phyloP scores from a whole-genome alignment of 2,113 vertebrate genomes.

The Ctenomys sociabilis region DNA sequence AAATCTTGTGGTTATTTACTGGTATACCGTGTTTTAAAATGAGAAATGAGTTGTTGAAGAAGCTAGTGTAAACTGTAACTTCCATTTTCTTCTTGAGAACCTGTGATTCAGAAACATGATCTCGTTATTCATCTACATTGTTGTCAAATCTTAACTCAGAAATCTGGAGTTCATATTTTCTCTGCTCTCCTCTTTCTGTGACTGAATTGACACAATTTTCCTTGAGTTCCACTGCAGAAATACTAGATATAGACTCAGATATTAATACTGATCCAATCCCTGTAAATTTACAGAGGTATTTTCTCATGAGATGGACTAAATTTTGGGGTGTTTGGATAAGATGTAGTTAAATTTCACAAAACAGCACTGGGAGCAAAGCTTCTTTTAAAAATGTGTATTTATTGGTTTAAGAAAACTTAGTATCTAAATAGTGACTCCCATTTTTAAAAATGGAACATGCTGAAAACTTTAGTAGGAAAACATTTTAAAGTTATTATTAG shows the following conservation, averaged over 20 bases:
- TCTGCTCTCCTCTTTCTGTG: neutral
- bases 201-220: neutral
- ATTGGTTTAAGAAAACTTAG: neutral
- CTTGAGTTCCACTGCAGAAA: neutral
- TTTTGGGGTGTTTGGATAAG: neutral
- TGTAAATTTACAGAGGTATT: neutral
- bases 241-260: neutral
- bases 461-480: constrained; percentile 54
- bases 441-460: neutral
- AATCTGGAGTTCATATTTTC: neutral
- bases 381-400: neutral
- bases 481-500: constrained; percentile 74
- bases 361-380: neutral
- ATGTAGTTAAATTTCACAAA: neutral
- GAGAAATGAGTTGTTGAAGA: neutral
- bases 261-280: neutral
- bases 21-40: neutral
- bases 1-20: neutral
- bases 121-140: neutral
- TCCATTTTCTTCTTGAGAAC: neutral
- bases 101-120: neutral
- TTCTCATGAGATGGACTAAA: neutral
- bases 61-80: neutral
- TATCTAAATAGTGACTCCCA: neutral
- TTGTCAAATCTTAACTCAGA: neutral